Evolutionary conservation across 2,888 invertebrate species (phyloP), one percentile per base, ranked within the genome.

Genomic region (Dione juno): DNA sequence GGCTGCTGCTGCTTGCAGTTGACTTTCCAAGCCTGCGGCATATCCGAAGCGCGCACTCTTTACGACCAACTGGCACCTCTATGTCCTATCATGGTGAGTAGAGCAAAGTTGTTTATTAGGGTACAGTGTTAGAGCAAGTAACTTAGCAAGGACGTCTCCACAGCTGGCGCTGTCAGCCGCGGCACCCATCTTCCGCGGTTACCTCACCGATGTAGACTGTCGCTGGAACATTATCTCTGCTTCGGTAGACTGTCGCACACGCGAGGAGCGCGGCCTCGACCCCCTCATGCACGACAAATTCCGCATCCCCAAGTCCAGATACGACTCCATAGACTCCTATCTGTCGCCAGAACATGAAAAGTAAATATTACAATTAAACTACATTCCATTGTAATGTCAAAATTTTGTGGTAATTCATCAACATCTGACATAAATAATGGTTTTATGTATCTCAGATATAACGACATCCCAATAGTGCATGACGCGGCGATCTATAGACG

Each of bases 261-360:
- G 94, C 72, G 98, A 98, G 85, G 99, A 99, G 87, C 94, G 97
- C 68, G 98, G 98, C 3, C 82, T 96, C 35, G 88, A 94, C 79
- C 95, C 96, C 11, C 86, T 96, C 5, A 94, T 94, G 65, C 91
- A 95, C 48, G 66, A 70, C 66, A 72, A 74, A 19, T 98, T 97
- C 89, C 95, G 95, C 73, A 98, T 99, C 78, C 95, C 95, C 76
- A 99, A 99, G 90, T 99, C 99, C 1, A 95, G 99, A 72, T 99
- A 99, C 88, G 99, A 99, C 90, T 98, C 99, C 13, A 98, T 99
- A 67, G 99, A 99, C 88, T 98, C 98, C 21, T 99, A 99, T 90
- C 94, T 99, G 53, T 98, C 98, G 66, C 96, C 97, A 11, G 95
- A 96, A 80, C 97, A 98, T 68, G 97, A 96, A 82, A 95, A 95